Evolutionary conservation across 2,113 vertebrate genomes (phyloP).

Genomic region (Platysteira castanea): DNA sequence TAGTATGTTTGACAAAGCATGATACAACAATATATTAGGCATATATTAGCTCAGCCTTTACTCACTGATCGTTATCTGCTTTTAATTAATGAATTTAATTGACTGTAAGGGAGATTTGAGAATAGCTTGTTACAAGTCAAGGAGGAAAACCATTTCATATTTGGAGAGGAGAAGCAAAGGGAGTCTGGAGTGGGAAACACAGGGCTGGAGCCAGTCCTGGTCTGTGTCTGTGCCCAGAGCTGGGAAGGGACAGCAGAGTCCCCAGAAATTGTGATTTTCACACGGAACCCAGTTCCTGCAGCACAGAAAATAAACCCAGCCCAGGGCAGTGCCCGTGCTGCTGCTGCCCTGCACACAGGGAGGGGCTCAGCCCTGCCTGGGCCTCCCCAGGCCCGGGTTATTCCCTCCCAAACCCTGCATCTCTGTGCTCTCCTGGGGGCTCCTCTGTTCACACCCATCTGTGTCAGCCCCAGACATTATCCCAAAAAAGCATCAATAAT

Average conservation of each 20-base stretch:
- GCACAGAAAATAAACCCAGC: neutral
- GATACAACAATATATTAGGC: constrained; percentile 34
- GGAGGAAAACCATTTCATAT: neutral
- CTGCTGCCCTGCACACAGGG: neutral
- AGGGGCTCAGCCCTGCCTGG: neutral
- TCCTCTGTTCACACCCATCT: accelerated
- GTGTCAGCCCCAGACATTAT: neutral
- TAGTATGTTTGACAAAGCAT: constrained; percentile 26
- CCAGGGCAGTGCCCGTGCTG: accelerated
- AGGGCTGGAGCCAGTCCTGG: neutral
- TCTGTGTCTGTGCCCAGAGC: neutral
- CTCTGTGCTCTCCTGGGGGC: too few relatives aligned
- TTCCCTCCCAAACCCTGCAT: accelerated
- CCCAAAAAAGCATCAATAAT: neutral
- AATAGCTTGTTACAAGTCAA: neutral
- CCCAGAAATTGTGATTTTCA: too few relatives aligned
- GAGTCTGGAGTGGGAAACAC: neutral
- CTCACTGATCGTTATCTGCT: constrained; percentile 43
- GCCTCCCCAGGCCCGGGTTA: neutral
- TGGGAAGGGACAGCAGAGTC: neutral
- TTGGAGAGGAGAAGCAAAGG: neutral
- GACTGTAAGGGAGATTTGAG: constrained; percentile 14
- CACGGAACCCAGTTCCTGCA: neutral
- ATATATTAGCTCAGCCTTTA: constrained; percentile 40
- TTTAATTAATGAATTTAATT: constrained; percentile 57